These are phyloP conservation scores for Crocidura indochinensis DNA, from an alignment of 2,797 vertebrate genomes.

Conservation along the genomic window DNA sequence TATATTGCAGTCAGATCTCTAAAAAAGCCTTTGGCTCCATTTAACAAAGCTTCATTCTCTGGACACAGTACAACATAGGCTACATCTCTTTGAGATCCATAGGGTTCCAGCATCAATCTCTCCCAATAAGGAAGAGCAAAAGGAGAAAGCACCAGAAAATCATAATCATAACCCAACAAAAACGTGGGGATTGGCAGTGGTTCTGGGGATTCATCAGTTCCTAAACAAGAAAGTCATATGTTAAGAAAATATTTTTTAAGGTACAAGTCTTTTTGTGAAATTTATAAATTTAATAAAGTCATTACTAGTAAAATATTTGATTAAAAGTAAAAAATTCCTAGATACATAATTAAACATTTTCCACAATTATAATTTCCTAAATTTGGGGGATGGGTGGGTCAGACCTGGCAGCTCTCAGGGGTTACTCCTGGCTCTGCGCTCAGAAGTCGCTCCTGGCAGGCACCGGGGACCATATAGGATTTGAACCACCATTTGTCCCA, in stretches of 20 bases:
- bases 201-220: slow-evolving; percentile 99
- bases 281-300: slow-evolving; percentile 54
- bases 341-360: slow-evolving; percentile 24
- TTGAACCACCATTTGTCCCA: too few relatives aligned
- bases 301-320: slow-evolving; percentile 69
- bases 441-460: too few relatives aligned
- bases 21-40: slow-evolving; percentile 98
- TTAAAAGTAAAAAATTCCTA: slow-evolving; percentile 63
- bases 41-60: slow-evolving; percentile 97
- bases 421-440: too few relatives aligned
- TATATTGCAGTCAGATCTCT: slow-evolving; percentile 98
- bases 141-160: slow-evolving; percentile 99
- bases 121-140: slow-evolving; percentile 99
- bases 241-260: slow-evolving; percentile 72
- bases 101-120: slow-evolving; percentile 98
- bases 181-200: slow-evolving; percentile 99
- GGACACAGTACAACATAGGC: slow-evolving; percentile 99
- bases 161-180: slow-evolving; percentile 98
- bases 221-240: slow-evolving; percentile 89
- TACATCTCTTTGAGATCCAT: slow-evolving; percentile 97
- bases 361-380: slow-evolving; percentile 47
- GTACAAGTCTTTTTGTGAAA: slow-evolving; percentile 71
- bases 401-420: too few relatives aligned
- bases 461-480: too few relatives aligned
- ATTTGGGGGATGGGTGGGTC: background rate